Base-by-base conservation (phyloP, 2,797 vertebrate species). In the Lagodon rhomboides region DNA sequence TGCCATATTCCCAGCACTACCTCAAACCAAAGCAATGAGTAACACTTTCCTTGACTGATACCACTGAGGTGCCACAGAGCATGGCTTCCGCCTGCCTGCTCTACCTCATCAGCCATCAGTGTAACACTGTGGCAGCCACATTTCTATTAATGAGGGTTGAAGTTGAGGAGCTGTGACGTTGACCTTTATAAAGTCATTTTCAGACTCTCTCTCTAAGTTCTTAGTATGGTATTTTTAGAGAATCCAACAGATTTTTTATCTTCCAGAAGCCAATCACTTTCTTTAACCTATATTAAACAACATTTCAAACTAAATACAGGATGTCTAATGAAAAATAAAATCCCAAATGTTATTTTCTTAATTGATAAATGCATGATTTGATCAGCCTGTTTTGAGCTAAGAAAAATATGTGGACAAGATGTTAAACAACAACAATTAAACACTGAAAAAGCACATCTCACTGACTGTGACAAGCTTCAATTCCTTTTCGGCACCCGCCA, bases 11-110 rank as follows among this genome's bases (percentile, higher is more conserved):
- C 67, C 83, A 79, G 68, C 43, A 70, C 59, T 20, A 20, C 73
- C 54, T 81, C 73, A 78, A 55, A n/a, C 62, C 75, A 77, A 55
- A 80, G 83, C 69, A 64, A 68, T 60, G 73, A 86, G 78, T 85
- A 86, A 87, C 73, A 85, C 77, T 87, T 77, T 84, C 47, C 46
- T 77, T 38, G 18, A 78, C 64, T 77, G 43, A 79, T 49, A 79
- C 68, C n/a, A 63, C 67, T 2, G 58, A 83, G 71, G 30, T 62
- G 70, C 70, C 38, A 61, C 67, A 67, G 68, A 84, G 73, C 46
- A 43, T 1, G 7, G 38, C 69, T 67, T 75, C 51, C 13, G 72
- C 68, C 27, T 27, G 41, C 67, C 51, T 66, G n/a, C 68, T 73
- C 51, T 12, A 12, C 12, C 80, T 82, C 71, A 25, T 47, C 71